Conservation (phyloP, 2,888 invertebrate genomes). For the Tenthredo mesomela region DNA sequence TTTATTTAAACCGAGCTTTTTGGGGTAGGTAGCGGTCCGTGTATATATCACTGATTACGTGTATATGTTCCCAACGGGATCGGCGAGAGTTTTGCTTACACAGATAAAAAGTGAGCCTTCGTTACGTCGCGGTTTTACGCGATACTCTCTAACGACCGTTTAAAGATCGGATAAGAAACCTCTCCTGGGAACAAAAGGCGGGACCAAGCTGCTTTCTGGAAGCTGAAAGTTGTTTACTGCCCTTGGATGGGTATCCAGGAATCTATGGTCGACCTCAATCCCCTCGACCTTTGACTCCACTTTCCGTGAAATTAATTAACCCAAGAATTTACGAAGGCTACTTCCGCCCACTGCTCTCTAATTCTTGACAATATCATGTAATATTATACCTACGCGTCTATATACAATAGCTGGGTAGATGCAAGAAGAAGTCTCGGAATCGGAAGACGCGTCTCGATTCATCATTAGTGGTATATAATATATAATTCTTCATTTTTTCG, state of each 20-base stretch:
- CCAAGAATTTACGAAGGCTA: constrained; percentile 1
- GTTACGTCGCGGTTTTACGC: constrained; percentile 20
- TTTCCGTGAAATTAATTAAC: constrained; percentile 6
- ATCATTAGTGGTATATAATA: too few species aligned
- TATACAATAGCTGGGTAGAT: background rate
- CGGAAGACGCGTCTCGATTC: too few species aligned
- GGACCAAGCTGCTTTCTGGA: constrained; percentile 7
- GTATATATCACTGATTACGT: constrained; percentile 10
- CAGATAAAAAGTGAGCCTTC: constrained; percentile 6
- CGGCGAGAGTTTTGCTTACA: background rate
- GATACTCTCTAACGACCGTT: constrained; percentile 28
- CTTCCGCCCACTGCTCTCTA: constrained; percentile 64
- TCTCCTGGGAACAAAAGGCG: constrained; percentile 26
- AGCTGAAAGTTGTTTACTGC: constrained; percentile 28
- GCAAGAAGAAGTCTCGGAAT: too few species aligned
- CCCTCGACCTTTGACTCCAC: constrained; percentile 14
- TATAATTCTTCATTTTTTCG: too few species aligned
- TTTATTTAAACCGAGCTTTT: background rate
- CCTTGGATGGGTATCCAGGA: constrained; percentile 1
- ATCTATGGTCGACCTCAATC: constrained; percentile 1
- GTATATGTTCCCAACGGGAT: background rate
- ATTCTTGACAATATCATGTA: constrained; percentile 59
- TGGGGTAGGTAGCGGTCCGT: background rate
- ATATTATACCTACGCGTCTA: background rate
- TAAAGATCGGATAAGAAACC: constrained; percentile 28